Base-by-base conservation (phyloP, 1,140 invertebrate species). In the Temnothorax curvispinosus region DNA sequence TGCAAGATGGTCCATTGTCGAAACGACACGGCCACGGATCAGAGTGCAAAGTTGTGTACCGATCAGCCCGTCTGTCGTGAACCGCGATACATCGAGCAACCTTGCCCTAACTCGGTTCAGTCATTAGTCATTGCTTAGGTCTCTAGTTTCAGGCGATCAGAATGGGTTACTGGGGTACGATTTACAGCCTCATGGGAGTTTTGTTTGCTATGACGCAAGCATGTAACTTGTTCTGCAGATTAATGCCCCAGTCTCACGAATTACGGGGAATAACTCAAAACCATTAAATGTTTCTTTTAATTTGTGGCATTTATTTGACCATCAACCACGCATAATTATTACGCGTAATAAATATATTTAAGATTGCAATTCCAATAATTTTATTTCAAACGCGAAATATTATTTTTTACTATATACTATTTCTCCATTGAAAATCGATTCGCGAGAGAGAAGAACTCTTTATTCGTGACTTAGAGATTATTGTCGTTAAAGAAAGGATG, bases 41-140 rank as follows among this genome's bases (percentile, higher is more conserved):
- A 72, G 54, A 91, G 90, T 91, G 87, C 90, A 89, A 91, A 91
- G 85, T 91, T 91, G 91, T 91, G 90, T 91, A 89, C 75, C 78
- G 87, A 91, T 91, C 89, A 81, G 67, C 13, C 76, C 69, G 7
- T 32, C 69, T 44, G 38, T 69, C 71, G 86, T 90, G 87, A 90
- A 90, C 88, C 88, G 35, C 88, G 72, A 85, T 54, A 81, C 38
- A 80, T 69, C 60, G 75, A 13, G 56, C 35, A 52, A 58, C 21
- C 81, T 71, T 74, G 75, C 89, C 87, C 87, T 89, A 90, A 89
- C 78, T 85, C 75, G 77, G 74, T 35, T 50, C 85, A 69, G 89
- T 90, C 90, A 81, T 92, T 90, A 87, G 86, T 92, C 87, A 92
- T 92, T 87, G 88, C 82, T 90, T 86, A 71, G 88, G 54, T 44